Conservation (phyloP, 2,113 vertebrate species). For the Parus major region DNA sequence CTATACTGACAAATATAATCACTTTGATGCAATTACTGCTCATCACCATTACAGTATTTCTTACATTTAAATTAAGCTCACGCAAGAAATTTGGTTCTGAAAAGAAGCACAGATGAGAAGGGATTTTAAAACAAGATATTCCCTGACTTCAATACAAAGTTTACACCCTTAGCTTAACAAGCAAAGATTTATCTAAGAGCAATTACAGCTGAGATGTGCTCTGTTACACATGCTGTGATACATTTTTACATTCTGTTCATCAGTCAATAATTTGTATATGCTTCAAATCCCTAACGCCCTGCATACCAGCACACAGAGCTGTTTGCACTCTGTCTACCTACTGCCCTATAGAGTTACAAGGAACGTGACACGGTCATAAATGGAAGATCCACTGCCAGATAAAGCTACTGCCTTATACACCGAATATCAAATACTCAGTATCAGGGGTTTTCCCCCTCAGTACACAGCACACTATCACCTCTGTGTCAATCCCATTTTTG, state of each 20-base stretch:
- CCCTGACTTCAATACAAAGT: not conserved
- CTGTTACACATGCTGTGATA: not conserved
- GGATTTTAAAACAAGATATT: not conserved
- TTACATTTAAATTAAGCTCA: not conserved
- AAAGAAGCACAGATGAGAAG: not conserved
- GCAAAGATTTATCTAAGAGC: not conserved
- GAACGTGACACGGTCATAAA: not conserved
- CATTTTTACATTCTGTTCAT: not conserved
- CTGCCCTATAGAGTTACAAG: not conserved
- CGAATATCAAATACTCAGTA: not conserved
- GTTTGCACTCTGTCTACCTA: not conserved
- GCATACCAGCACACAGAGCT: not conserved
- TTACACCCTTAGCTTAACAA: not conserved
- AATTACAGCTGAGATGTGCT: not conserved
- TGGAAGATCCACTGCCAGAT: not conserved
- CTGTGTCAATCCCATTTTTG: not conserved
- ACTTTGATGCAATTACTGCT: not conserved
- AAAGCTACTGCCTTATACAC: not conserved
- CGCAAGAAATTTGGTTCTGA: not conserved
- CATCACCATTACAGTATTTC: not conserved
- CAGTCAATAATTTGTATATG: accelerated
- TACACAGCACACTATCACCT: not conserved
- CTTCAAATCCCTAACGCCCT: not conserved
- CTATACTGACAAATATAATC: not conserved
- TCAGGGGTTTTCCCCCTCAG: accelerated